Conservation (phyloP, 2,797 vertebrate genomes). For the Amblyopsis hoosieri region DNA sequence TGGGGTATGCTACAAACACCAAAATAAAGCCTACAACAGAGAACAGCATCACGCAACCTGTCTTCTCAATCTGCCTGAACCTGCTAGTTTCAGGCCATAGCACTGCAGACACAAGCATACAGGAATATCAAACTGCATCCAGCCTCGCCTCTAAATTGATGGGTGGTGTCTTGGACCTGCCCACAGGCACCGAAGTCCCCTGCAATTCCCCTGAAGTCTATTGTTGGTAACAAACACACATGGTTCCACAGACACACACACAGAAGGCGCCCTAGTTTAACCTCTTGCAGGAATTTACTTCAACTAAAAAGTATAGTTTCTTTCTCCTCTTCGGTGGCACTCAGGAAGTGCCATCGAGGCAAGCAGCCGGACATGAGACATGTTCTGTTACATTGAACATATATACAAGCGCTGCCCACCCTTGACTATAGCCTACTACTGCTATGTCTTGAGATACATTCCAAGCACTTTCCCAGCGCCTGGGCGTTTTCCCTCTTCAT, state of each 20-base stretch:
- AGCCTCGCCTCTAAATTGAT: conserved; percentile 82
- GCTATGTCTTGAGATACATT: conserved; percentile 39
- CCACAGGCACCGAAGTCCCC: conserved; percentile 79
- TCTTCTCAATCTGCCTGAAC: conserved; percentile 67
- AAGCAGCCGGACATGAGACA: conserved; percentile 19
- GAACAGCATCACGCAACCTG: conserved; percentile 74
- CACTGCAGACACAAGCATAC: conserved; percentile 76
- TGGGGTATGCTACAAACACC: conserved; percentile 31
- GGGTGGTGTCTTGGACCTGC: conserved; percentile 80
- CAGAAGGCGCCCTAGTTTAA: conserved; percentile 67
- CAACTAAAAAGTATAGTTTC: conserved; percentile 30
- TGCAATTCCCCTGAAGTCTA: conserved; percentile 79
- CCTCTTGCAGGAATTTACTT: conserved; percentile 69
- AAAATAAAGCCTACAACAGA: conserved; percentile 68
- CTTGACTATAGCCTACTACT: conserved; percentile 4
- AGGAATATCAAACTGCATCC: conserved; percentile 81
- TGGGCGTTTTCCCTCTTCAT: conserved; percentile 68
- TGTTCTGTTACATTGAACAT: conserved; percentile 25
- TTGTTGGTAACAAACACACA: conserved; percentile 75
- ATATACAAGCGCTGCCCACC: not conserved
- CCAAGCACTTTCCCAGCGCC: conserved; percentile 57
- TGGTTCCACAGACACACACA: conserved; percentile 26
- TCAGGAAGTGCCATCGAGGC: conserved; percentile 28
- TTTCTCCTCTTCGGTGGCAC: conserved; percentile 26
- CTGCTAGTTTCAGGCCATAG: conserved; percentile 73